Base-by-base conservation (phyloP, 2,888 invertebrate genomes). In the Orthosia cruda region DNA sequence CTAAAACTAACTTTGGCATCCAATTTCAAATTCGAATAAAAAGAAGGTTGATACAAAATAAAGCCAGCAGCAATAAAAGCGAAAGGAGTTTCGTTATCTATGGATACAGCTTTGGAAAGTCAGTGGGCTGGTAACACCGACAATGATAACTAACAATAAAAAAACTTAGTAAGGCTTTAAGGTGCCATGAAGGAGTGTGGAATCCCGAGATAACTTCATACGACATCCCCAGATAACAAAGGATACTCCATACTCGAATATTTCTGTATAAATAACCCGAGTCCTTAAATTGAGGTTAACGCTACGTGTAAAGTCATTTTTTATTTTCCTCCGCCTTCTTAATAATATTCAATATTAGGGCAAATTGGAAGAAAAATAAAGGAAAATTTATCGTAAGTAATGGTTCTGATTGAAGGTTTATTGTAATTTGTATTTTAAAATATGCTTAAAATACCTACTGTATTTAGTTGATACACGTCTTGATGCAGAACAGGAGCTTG, bases 191-290 rank as follows among this genome's bases (percentile, higher is more conserved):
- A 69, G 71, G 64, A 69, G 69, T 61, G 68, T 62, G 76, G 69
- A 71, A 75, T 78, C 69, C 74, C 40, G 49, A 78, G 86, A 83
- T 86, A 72, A 80, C 66, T 87, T 66, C 71, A 79, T 63, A 66
- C 71, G 80, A 74, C 66, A 66, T 62, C 40, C 68, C 57, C 54
- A 71, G 65, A 71, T 75, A 87, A 77, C 83, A 87, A 79, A 69
- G 57, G 71, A 74, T 26, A 26, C 3, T 26, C 59, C 68, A 64
- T 68, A 61, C 69, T 70, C 78, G 69, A 79, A 80, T 84, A 77
- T 82, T 78, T 77, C 58, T 71, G 76, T 80, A 55, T 85, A 80
- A 76, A 79, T 79, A 77, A 67, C 67, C 71, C 69, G 58, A 61
- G 61, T 74, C 50, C 72, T 76, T 65, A 76, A 71, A 72, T 57